Evolutionary conservation across 92 coral and sea anemone genomes (phyloP), one percentile per base, ranked within the genome.

Genomic region (Porites cylindrica): DNA sequence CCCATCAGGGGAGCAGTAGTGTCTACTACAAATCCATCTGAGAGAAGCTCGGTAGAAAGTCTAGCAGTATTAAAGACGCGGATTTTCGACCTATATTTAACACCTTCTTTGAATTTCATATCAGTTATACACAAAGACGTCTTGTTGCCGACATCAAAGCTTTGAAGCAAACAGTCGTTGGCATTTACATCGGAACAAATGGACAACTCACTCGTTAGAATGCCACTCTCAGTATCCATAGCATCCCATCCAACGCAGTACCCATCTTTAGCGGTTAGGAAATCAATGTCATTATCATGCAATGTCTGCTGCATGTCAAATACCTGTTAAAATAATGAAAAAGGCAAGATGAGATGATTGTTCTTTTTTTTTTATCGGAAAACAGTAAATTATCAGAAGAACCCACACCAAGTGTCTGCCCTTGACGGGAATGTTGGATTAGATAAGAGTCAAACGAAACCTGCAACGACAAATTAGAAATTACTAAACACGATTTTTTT

Each of bases 1-100:
- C 97, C 97, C 62, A 81, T 72, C 47, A 79, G 52, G 9, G 98
- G 98, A 10, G 91, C 94, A 23, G 97, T 90, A 5, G 96, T 87
- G 72, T 96, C 98, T 6, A 96, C 66, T 51, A 88, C 47, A 52
- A 96, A 94, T 6, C 91, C 93, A 62, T 91, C 94, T 12, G 98
- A 93, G 12, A 78, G 16, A 24, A 77, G 52, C 13, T 82, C 76
- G 20, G 90, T 82, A 19, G 88, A 81, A 24, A 93, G 84, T 16
- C 90, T 91, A 32, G 91, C 96, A 43, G 85, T 78, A 80, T 96
- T 96, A 21, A 89, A 88, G 13, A 84, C 90, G 23, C 78, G 87
- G 20, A 96, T 82, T 7, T 61, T 65, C 7, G 94, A 73, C 18
- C 77, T 50, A 69, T 93, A 93, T 52, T 78, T 88, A 65, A 88